These are phyloP conservation scores for Rana temporaria DNA, from an alignment of 2,113 vertebrate genomes.

Conservation along the genomic window DNA sequence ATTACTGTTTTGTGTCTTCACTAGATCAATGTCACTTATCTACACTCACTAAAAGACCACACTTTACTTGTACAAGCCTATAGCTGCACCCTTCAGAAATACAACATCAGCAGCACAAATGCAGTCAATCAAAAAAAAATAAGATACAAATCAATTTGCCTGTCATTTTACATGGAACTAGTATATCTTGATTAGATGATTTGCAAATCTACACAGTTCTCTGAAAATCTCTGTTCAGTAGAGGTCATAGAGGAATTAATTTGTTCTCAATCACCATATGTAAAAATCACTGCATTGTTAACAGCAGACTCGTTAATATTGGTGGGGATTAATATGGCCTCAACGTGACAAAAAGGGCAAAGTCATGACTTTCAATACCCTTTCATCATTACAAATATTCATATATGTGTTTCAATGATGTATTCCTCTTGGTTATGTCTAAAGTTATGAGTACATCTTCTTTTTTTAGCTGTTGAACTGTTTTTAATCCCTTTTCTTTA, in stretches of 20 bases:
- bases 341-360: too few relatives aligned
- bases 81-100: constrained; percentile 1
- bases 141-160: not conserved
- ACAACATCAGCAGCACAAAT: not conserved
- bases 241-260: not conserved
- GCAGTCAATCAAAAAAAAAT: constrained; percentile 1
- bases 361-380: too few relatives aligned
- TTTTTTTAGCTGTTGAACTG: too few relatives aligned
- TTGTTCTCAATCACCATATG: too few relatives aligned
- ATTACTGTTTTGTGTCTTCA: constrained; percentile 24
- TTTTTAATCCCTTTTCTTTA: too few relatives aligned
- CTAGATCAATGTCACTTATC: constrained; percentile 7
- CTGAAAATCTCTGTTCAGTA: not conserved
- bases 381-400: too few relatives aligned
- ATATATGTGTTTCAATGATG: too few relatives aligned
- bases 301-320: too few relatives aligned
- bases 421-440: too few relatives aligned
- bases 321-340: too few relatives aligned
- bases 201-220: not conserved
- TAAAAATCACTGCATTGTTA: too few relatives aligned
- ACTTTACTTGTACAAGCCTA: constrained; percentile 17
- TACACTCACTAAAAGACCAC: not conserved
- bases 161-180: not conserved
- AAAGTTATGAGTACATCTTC: too few relatives aligned
- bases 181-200: not conserved